These are phyloP conservation scores for Cinclus cinclus DNA, from an alignment of 2,113 vertebrate species.

Conservation along the genomic window DNA sequence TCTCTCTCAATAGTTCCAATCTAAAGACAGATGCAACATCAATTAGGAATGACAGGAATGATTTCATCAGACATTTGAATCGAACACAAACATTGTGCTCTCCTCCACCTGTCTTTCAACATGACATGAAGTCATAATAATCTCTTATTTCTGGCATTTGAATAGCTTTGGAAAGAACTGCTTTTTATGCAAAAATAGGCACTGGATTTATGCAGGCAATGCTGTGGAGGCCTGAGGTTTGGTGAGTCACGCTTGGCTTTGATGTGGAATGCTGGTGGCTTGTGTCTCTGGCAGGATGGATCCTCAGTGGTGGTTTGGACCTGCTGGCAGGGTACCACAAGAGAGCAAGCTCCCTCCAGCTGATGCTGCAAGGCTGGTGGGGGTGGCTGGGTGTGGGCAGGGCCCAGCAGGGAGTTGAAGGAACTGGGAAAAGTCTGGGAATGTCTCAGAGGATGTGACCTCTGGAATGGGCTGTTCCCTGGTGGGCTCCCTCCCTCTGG, in stretches of 20 bases:
- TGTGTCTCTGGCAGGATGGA: not conserved
- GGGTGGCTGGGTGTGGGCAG: not conserved
- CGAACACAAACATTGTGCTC: slow-evolving; percentile 58
- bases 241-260: not conserved
- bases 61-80: slow-evolving; percentile 57
- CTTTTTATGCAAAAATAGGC: slow-evolving; percentile 38
- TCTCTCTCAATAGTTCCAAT: not conserved
- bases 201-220: not conserved
- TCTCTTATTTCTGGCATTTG: slow-evolving; percentile 47
- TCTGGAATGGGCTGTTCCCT: not conserved
- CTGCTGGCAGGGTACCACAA: not conserved
- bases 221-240: not conserved
- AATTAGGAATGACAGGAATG: slow-evolving; percentile 60
- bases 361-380: not conserved
- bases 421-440: not conserved
- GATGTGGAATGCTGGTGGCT: not conserved
- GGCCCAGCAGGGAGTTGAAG: not conserved
- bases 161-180: slow-evolving; percentile 39
- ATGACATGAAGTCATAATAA: slow-evolving; percentile 62
- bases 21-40: slow-evolving; percentile 60
- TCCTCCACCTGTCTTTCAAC: slow-evolving; percentile 66
- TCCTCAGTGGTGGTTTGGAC: not conserved
- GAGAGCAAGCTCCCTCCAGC: not conserved
- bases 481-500: accelerated
- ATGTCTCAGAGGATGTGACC: not conserved